Percentiles rank a stretch among this genome's conserved stretches.
phyloP scores from a whole-genome alignment of 2,113 vertebrate species.

The Ranitomeya imitator region DNA sequence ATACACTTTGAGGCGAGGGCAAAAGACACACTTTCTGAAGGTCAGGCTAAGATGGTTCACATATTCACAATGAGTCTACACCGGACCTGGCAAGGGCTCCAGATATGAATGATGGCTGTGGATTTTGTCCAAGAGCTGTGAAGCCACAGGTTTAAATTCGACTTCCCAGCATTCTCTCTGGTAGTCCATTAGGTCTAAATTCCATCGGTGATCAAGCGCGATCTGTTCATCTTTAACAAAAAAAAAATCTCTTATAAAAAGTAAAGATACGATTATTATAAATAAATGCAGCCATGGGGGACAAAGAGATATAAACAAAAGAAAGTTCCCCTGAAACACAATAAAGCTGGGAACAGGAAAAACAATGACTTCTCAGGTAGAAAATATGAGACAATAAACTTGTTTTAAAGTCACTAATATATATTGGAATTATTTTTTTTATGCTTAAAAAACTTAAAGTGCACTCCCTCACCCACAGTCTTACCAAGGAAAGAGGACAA shows the following conservation, averaged over 20 bases:
- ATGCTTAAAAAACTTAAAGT: neutral
- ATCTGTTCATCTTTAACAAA: slow-evolving; percentile 78
- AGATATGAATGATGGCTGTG: slow-evolving; percentile 62
- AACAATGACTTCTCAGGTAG: neutral
- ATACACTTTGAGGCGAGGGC: neutral
- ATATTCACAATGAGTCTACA: neutral
- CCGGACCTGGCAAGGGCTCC: slow-evolving; percentile 57
- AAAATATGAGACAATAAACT: neutral
- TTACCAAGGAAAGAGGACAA: slow-evolving; percentile 81
- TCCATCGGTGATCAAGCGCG: slow-evolving; percentile 70
- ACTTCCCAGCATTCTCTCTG: slow-evolving; percentile 85
- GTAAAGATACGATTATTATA: neutral
- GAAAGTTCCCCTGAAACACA: neutral
- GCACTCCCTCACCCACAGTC: slow-evolving; percentile 29
- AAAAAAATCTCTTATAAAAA: neutral
- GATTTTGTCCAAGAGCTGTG: slow-evolving; percentile 79
- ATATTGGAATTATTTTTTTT: neutral
- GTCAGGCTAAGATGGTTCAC: neutral
- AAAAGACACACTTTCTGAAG: neutral
- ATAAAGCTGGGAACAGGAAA: neutral
- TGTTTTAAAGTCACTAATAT: neutral
- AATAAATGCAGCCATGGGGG: neutral
- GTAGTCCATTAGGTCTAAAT: slow-evolving; percentile 71
- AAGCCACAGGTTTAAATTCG: slow-evolving; percentile 88
- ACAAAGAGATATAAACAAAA: neutral